Conservation (phyloP, 2,113 vertebrate genomes). For the Syrrhaptes paradoxus region DNA sequence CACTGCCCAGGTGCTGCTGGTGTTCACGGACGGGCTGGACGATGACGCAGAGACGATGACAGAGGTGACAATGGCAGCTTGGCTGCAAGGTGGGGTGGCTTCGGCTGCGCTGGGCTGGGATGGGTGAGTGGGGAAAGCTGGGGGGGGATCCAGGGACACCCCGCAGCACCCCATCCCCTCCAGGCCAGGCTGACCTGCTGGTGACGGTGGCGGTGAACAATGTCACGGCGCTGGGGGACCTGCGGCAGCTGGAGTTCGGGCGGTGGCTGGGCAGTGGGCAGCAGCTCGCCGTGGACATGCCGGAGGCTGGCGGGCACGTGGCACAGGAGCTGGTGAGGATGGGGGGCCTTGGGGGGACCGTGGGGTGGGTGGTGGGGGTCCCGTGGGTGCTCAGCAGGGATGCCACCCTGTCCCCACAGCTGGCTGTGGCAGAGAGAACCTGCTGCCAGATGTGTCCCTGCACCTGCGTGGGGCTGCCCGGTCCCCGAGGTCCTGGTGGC, state of each 20-base stretch:
- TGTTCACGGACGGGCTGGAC: background rate
- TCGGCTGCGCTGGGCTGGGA: no score
- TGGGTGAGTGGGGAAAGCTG: background rate
- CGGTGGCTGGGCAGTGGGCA: background rate
- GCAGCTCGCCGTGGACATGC: background rate
- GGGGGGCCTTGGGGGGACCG: no score
- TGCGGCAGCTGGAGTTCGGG: background rate
- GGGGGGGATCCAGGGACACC: background rate
- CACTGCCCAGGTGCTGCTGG: background rate
- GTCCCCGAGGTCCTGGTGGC: background rate
- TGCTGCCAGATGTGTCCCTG: background rate
- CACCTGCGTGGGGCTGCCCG: background rate
- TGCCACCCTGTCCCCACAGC: background rate
- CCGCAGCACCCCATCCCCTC: background rate
- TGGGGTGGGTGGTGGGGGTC: background rate
- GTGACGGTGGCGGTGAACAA: background rate
- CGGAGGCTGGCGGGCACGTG: background rate
- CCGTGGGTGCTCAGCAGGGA: accelerated
- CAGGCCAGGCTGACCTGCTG: background rate
- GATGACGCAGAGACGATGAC: background rate
- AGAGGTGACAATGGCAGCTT: background rate
- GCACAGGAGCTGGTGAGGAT: background rate
- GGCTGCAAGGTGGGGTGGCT: background rate
- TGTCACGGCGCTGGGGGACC: background rate
- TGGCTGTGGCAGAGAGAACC: background rate